phyloP scores from a whole-genome alignment of 2,888 invertebrate genomes.

The Callinectes sapidus region DNA sequence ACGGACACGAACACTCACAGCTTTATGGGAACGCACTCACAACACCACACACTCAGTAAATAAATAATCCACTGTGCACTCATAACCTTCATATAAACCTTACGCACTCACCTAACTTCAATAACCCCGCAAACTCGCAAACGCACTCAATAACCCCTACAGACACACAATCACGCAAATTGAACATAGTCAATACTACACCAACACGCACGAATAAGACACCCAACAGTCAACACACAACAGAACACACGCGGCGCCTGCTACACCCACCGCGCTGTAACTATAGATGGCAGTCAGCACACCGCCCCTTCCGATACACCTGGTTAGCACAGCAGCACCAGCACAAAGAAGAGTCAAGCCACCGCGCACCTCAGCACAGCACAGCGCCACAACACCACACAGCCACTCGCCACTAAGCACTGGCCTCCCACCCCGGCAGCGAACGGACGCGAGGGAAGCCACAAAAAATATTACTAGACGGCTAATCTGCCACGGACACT shows the following conservation, averaged over 20 bases:
- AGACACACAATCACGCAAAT: no score
- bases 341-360: not conserved
- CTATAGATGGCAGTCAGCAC: not conserved
- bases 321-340: not conserved
- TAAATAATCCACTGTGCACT: no score
- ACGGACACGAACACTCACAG: no score
- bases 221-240: not conserved
- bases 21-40: no score
- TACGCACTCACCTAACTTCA: no score
- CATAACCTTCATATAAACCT: no score
- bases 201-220: not conserved
- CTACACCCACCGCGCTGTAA: not conserved
- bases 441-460: conserved; percentile 2
- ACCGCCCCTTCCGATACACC: not conserved
- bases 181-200: not conserved
- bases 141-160: no score
- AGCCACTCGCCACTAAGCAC: not conserved
- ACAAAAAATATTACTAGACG: not conserved
- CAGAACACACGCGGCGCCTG: not conserved
- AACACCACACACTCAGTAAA: no score
- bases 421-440: conserved; percentile 18
- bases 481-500: conserved; percentile 11
- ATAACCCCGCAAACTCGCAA: no score
- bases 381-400: not conserved
- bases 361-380: conserved; percentile 7